phyloP scores from a whole-genome alignment of 2,888 invertebrate species.

The Leucophenga maculata region DNA sequence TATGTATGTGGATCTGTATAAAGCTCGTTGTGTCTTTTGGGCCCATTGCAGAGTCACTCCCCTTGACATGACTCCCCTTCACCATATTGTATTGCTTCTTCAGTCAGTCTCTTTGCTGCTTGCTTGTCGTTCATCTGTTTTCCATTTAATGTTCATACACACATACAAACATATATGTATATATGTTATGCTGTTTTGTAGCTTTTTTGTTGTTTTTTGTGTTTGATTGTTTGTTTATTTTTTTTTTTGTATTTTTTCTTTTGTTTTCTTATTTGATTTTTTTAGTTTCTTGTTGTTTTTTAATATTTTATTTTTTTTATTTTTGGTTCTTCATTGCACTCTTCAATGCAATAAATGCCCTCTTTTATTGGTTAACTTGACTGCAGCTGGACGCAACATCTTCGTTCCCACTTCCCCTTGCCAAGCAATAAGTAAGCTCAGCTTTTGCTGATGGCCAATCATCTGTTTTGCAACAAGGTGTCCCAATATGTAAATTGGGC shows the following conservation, averaged over 20 bases:
- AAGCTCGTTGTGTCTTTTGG: too few relatives aligned
- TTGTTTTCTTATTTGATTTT: slow-evolving; percentile 21
- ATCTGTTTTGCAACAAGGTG: slow-evolving; percentile 48
- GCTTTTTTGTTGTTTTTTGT: not conserved
- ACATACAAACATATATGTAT: too few relatives aligned
- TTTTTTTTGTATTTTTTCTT: too few relatives aligned
- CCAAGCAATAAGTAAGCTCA: too few relatives aligned
- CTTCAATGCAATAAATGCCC: not conserved
- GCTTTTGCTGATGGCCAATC: slow-evolving; percentile 62
- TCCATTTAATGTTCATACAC: slow-evolving; percentile 28
- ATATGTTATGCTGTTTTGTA: not conserved
- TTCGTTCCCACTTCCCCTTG: not conserved
- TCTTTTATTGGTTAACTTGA: not conserved
- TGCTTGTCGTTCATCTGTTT: slow-evolving; percentile 28
- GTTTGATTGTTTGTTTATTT: too few relatives aligned
- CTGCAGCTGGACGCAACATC: not conserved
- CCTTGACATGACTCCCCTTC: not conserved
- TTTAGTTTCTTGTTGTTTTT: not conserved
- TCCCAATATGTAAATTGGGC: too few relatives aligned
- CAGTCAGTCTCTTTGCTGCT: not conserved
- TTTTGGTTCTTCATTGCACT: slow-evolving; percentile 13
- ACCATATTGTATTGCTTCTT: not conserved
- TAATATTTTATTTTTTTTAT: not conserved
- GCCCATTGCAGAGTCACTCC: not conserved
- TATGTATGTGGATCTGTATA: too few relatives aligned